Conservation (phyloP, 2,113 vertebrate genomes). For the Acinonyx jubatus region DNA sequence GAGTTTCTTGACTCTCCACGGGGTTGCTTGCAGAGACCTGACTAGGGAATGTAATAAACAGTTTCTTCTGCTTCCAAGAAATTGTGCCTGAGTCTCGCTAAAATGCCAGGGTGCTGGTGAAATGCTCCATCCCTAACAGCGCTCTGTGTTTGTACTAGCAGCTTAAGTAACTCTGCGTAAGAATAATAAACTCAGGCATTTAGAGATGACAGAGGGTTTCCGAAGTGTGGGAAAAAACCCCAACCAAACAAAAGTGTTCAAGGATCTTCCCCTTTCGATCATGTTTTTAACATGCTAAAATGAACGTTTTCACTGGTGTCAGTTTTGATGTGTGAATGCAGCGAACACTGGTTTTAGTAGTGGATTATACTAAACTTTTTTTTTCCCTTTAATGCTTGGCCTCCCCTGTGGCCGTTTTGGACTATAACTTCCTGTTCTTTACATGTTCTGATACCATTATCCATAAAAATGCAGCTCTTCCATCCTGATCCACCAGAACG, state of each 20-base stretch:
- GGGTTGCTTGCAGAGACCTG: slow-evolving; percentile 53
- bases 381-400: neutral
- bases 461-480: neutral
- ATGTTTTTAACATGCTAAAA: neutral
- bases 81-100: neutral
- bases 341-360: neutral
- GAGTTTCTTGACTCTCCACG: slow-evolving; percentile 41
- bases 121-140: neutral
- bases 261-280: neutral
- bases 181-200: neutral
- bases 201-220: neutral
- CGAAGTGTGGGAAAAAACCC: neutral
- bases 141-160: slow-evolving; percentile 57
- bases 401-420: neutral
- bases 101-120: slow-evolving; percentile 44
- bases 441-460: neutral
- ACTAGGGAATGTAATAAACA: slow-evolving; percentile 35
- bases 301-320: neutral
- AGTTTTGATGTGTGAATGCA: neutral
- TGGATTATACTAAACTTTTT: neutral
- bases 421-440: neutral
- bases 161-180: neutral
- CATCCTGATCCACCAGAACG: neutral
- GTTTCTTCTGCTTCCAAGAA: neutral
- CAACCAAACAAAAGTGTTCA: neutral